A percentile compares a stretch with the other conserved stretches of the same genome.
Conservation (phyloP, 2,888 invertebrate species). For the Amphipoea lucens region DNA sequence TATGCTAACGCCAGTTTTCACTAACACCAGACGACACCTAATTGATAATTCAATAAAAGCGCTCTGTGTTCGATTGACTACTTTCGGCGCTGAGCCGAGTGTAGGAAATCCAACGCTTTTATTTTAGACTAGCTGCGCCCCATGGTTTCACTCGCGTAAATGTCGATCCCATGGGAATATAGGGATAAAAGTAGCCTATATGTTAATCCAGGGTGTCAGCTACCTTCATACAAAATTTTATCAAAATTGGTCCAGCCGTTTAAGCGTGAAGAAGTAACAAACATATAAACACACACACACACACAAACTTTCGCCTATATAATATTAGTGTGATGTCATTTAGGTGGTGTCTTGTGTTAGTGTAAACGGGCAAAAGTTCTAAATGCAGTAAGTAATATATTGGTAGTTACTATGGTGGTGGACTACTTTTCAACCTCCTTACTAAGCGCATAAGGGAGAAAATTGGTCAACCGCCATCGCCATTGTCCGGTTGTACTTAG, state of each 20-base stretch:
- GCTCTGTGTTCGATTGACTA: not conserved
- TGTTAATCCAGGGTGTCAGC: no score
- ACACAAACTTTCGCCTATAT: no score
- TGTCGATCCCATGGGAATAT: no score
- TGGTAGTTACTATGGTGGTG: not conserved
- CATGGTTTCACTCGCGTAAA: no score
- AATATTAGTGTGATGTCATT: not conserved
- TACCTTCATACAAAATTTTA: no score
- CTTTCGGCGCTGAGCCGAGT: not conserved
- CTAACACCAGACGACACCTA: not conserved
- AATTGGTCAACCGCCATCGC: not conserved
- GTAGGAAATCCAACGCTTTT: not conserved
- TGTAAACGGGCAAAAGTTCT: not conserved
- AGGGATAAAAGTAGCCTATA: no score
- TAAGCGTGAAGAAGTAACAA: no score
- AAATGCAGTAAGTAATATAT: not conserved
- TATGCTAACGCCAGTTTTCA: not conserved
- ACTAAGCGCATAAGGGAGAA: not conserved
- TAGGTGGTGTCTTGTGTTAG: not conserved
- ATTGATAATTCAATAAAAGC: not conserved
- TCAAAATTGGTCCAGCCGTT: no score
- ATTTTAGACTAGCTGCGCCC: not conserved
- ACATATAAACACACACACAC: no score
- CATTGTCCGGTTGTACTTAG: not conserved
- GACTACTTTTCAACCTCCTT: not conserved